Conservation (phyloP, 1,140 invertebrate genomes). For the Drosophila kepulauana region DNA sequence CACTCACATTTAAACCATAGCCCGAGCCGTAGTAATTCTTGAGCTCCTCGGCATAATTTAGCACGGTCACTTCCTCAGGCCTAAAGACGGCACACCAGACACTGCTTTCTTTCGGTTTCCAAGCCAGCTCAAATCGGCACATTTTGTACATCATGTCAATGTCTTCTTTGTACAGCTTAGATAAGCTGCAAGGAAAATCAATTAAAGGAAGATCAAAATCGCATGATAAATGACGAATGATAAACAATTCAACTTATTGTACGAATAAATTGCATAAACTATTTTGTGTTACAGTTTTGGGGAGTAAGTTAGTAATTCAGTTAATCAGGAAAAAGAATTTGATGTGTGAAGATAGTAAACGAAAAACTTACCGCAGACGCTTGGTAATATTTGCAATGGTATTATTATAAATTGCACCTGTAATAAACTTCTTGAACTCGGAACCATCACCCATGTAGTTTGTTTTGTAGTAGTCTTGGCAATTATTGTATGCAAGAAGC, state of each 20-base stretch:
- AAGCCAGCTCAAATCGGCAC: slow-evolving; percentile 91
- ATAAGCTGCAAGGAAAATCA: slow-evolving; percentile 76
- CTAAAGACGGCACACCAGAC: slow-evolving; percentile 92
- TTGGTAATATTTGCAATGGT: slow-evolving; percentile 66
- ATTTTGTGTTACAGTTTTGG: background rate
- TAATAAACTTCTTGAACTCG: slow-evolving; percentile 66
- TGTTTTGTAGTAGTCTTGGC: slow-evolving; percentile 85
- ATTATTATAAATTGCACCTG: slow-evolving; percentile 57
- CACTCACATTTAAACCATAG: slow-evolving; percentile 89
- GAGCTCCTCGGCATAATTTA: slow-evolving; percentile 93
- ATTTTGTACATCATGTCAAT: slow-evolving; percentile 88
- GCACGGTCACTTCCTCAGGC: slow-evolving; percentile 89
- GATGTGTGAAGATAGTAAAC: too few relatives aligned
- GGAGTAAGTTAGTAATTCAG: too few relatives aligned
- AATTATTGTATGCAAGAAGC: too few relatives aligned
- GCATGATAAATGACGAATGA: too few relatives aligned
- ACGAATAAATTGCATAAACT: too few relatives aligned
- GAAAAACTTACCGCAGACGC: slow-evolving; percentile 67
- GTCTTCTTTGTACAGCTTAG: slow-evolving; percentile 75
- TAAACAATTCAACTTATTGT: too few relatives aligned
- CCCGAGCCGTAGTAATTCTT: slow-evolving; percentile 92
- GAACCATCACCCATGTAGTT: slow-evolving; percentile 71
- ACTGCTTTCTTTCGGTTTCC: slow-evolving; percentile 87
- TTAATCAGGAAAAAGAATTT: too few relatives aligned
- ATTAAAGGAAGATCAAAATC: background rate